Evolutionary conservation across 2,113 vertebrate genomes (phyloP).

Genomic region (Salminus brasiliensis): DNA sequence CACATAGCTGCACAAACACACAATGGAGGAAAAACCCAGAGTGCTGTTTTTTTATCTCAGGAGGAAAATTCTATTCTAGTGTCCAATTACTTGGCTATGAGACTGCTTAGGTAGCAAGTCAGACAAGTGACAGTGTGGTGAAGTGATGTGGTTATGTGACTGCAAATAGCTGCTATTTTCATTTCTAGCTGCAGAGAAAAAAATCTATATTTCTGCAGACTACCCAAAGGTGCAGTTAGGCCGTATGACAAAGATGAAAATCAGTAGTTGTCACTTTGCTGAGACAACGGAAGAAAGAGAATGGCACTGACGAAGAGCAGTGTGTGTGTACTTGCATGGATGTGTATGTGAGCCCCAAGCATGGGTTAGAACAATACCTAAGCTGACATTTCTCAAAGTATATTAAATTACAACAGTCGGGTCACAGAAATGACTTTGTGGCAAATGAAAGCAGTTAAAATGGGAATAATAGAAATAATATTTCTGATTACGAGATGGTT

Average conservation of each 20-base stretch:
- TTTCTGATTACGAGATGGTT: no score
- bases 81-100: neutral
- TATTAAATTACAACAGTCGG: no score
- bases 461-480: no score
- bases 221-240: neutral
- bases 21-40: neutral
- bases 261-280: neutral
- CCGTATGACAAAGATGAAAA: neutral
- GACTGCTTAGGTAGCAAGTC: constrained; percentile 3
- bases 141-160: neutral
- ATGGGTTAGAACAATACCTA: neutral
- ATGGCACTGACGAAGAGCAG: neutral
- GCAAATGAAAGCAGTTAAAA: no score
- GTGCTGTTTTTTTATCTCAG: neutral
- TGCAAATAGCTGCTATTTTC: neutral
- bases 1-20: neutral
- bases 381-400: neutral
- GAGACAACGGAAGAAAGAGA: neutral
- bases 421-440: no score
- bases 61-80: neutral
- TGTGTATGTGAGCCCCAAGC: neutral
- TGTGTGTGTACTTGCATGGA: neutral
- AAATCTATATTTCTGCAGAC: constrained; percentile 13
- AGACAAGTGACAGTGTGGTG: neutral
- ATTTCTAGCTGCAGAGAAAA: neutral